Conservation (phyloP, 2,113 vertebrate genomes). For the Neofelis nebulosa region DNA sequence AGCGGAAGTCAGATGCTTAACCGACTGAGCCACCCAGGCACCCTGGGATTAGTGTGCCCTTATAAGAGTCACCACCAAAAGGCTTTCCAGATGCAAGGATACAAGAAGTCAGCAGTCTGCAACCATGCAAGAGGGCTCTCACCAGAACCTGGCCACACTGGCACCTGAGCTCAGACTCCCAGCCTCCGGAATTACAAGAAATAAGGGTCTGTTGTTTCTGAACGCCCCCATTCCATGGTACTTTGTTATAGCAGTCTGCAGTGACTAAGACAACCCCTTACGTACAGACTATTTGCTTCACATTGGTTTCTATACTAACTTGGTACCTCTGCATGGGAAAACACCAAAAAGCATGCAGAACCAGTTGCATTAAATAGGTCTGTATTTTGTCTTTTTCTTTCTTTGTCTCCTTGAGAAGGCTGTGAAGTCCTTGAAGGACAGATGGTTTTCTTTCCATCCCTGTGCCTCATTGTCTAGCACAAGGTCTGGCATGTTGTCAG, state of each 20-base stretch:
- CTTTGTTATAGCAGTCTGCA: neutral
- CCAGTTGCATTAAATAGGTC: neutral
- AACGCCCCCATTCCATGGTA: neutral
- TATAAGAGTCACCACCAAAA: neutral
- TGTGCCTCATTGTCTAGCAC: neutral
- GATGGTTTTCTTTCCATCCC: neutral
- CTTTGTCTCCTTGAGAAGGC: neutral
- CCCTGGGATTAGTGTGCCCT: neutral
- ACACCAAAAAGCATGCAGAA: neutral
- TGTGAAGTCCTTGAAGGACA: neutral
- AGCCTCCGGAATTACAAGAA: neutral
- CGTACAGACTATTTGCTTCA: neutral
- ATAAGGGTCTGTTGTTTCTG: neutral
- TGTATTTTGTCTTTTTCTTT: neutral
- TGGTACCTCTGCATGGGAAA: neutral
- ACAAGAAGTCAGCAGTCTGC: too few relatives aligned
- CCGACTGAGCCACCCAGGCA: too few relatives aligned
- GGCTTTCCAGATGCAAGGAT: neutral
- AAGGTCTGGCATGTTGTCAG: neutral
- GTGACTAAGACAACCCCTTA: neutral
- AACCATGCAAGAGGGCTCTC: neutral
- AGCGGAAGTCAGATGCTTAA: too few relatives aligned
- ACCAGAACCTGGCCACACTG: neutral
- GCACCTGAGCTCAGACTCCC: neutral
- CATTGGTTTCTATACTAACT: neutral